Conservation (phyloP, 2,113 vertebrate genomes). For the Xenopus laevis region DNA sequence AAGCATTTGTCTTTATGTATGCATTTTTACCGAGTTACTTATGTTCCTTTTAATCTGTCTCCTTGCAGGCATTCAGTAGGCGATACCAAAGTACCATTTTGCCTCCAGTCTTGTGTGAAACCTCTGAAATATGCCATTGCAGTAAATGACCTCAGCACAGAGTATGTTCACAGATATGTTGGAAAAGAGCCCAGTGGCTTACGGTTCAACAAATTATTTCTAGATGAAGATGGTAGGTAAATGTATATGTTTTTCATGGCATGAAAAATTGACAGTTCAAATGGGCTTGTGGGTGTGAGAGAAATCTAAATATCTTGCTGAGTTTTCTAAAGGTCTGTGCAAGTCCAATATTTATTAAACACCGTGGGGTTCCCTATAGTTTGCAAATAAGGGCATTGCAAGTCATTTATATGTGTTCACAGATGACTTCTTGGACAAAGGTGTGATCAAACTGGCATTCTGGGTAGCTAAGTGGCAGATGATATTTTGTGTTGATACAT, state of each 20-base stretch:
- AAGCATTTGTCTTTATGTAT: too few species aligned
- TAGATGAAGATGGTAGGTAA: conserved; percentile 91
- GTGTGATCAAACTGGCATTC: too few species aligned
- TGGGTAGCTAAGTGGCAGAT: too few species aligned
- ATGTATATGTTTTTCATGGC: background rate
- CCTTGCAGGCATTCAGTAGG: conserved; percentile 83
- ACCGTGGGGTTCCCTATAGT: too few species aligned
- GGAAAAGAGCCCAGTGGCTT: conserved; percentile 96
- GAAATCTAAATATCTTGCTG: too few species aligned
- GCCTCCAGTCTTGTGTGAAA: conserved; percentile 95
- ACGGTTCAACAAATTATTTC: conserved; percentile 95
- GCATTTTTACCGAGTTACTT: background rate
- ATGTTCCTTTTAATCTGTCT: background rate
- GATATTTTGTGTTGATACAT: too few species aligned
- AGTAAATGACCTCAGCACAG: conserved; percentile 92
- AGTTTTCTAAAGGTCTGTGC: too few species aligned
- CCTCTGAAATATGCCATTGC: conserved; percentile 94
- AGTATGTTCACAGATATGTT: conserved; percentile 94
- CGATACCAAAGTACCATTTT: conserved; percentile 97
- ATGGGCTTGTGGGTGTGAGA: background rate
- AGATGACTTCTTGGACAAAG: too few species aligned
- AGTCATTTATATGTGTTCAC: too few species aligned
- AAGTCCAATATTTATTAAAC: too few species aligned
- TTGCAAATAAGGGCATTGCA: too few species aligned
- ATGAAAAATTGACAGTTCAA: background rate